Evolutionary conservation across 2,888 invertebrate genomes (phyloP).

Genomic region (Trachelus tabidus): DNA sequence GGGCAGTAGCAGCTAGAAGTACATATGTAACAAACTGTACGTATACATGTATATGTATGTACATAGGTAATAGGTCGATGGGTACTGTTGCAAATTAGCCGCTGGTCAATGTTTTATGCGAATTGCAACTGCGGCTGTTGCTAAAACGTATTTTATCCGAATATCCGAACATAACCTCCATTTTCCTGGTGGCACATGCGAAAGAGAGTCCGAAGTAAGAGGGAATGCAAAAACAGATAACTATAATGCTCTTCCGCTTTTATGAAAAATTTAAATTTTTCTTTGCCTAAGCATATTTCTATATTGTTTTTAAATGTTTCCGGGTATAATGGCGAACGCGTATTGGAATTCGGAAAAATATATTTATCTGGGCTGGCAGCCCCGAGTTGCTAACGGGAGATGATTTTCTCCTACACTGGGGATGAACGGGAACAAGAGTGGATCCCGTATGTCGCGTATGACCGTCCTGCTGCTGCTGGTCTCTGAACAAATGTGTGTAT

Average conservation of each 20-base stretch:
- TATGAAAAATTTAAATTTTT: background rate
- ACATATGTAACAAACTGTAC: background rate
- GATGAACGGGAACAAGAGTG: background rate
- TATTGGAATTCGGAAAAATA: background rate
- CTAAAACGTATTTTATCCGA: background rate
- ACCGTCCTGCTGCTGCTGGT: background rate
- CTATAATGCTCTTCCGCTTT: no score
- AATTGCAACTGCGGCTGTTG: background rate
- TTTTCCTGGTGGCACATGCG: no score
- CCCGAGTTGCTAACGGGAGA: background rate
- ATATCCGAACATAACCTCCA: background rate
- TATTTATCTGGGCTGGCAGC: background rate
- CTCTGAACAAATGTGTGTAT: background rate
- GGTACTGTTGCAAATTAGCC: background rate
- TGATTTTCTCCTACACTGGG: background rate
- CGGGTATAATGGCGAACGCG: background rate
- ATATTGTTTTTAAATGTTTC: background rate
- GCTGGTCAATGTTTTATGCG: background rate
- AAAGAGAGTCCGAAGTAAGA: no score
- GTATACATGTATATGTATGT: no score
- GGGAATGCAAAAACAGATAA: background rate
- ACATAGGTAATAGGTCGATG: background rate
- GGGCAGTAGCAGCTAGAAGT: background rate
- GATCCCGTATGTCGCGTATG: background rate
- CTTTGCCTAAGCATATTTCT: background rate